Base-by-base conservation (phyloP, 1,140 invertebrate genomes). In the Eriocheir sinensis region DNA sequence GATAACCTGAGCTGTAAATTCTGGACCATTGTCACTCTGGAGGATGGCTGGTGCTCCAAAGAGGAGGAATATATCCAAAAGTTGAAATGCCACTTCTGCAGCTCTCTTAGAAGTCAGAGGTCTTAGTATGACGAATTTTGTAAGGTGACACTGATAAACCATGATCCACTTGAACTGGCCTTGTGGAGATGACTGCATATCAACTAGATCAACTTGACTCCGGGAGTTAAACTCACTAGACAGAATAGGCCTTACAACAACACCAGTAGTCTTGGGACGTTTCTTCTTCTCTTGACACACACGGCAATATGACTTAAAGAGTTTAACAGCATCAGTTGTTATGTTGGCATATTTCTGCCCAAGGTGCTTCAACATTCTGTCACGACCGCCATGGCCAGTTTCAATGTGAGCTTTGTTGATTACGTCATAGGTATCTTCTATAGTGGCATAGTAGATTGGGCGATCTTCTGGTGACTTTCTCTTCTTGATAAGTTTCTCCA, bases 181-280 rank as follows among this genome's bases (percentile, higher is more conserved):
- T 96, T 97, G 97, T 48, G 96, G 94, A 86, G 96, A 95, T 36
- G 96, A 96, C 95, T 97, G 97, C 92, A 93, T 92, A 36, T 92
- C 72, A 34, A 92, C 48, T 1, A 92, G 48, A 36, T 92, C 91
- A n/a, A 94, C 72, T 53, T 95, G 94, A 48, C 94, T 36, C 32
- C 89, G 44, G 6, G 94, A 95, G 53, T n/a, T 80, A n/a, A 95
- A 60, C 12, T 95, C 94, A 27, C 38, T 95, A 36, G 38, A 32
- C 48, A 95, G 36, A 85, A 92, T 91, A 9, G 38, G 89, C 40
- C 34, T 85, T 15, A 91, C 94, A 91, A 91, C 53, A 83, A 95
- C 89, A 27, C 94, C 89, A 2, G 12, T 92, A 30, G 94, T 92
- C 81, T 21, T 89, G 17, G 89, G 89, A 21, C 89, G 89, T 85